Conservation (phyloP, 2,797 vertebrate species). For the Florisuga fusca region DNA sequence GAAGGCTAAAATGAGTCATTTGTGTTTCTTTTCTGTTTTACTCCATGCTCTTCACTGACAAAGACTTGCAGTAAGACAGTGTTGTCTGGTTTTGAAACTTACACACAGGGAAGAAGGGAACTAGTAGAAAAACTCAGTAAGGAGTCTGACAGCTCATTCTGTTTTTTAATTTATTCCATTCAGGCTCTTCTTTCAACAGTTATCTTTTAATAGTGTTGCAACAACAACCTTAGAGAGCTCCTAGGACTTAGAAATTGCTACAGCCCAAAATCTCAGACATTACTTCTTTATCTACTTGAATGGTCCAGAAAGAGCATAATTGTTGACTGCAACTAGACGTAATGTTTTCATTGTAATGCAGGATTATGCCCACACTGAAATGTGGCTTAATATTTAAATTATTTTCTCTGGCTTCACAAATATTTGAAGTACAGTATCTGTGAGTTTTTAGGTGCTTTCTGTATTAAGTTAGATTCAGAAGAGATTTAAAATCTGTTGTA, state of each 20-base stretch:
- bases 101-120: neutral
- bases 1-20: neutral
- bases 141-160: neutral
- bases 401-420: neutral
- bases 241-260: neutral
- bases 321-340: neutral
- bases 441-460: neutral
- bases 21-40: neutral
- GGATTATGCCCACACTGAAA: neutral
- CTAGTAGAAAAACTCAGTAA: neutral
- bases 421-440: neutral
- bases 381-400: neutral
- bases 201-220: neutral
- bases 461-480: constrained; percentile 25
- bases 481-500: constrained; percentile 44
- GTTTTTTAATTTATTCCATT: neutral
- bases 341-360: neutral
- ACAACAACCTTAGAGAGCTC: neutral
- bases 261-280: neutral
- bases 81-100: constrained; percentile 11
- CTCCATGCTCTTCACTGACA: neutral
- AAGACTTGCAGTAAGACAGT: neutral
- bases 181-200: neutral
- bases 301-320: neutral
- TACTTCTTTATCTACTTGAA: neutral